These are phyloP conservation scores for Palloptera scutellata DNA, from an alignment of 2,888 invertebrate genomes.

Conservation along the genomic window DNA sequence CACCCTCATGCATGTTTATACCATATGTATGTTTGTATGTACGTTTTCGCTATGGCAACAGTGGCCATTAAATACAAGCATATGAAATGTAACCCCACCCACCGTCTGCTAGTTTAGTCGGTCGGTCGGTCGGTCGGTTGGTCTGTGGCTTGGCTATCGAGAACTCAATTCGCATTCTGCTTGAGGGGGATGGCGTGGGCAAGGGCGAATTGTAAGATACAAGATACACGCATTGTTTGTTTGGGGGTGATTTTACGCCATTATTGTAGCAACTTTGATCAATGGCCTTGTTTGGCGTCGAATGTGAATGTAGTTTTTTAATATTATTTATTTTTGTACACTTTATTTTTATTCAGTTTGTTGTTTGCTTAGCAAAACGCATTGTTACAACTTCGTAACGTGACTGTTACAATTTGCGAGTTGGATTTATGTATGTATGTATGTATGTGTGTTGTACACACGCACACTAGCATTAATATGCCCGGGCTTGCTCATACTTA, in stretches of 20 bases:
- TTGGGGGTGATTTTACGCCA: constrained; percentile 58
- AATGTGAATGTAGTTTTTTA: constrained; percentile 2
- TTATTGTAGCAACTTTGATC: constrained; percentile 60
- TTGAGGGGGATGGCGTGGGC: constrained; percentile 1
- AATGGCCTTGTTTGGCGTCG: constrained; percentile 51
- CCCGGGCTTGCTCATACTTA: too few relatives aligned
- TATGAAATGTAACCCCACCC: constrained; percentile 17
- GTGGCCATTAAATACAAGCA: constrained; percentile 46
- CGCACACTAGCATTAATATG: not conserved
- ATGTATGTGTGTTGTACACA: constrained; percentile 33
- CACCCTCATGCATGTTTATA: constrained; percentile 43
- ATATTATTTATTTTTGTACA: constrained; percentile 26
- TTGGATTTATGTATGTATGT: constrained; percentile 40
- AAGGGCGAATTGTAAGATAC: not conserved
- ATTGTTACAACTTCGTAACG: constrained; percentile 37
- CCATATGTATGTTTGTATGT: not conserved
- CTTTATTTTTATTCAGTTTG: constrained; percentile 49
- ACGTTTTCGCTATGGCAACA: constrained; percentile 52
- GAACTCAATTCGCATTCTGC: not conserved
- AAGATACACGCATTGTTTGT: constrained; percentile 22
- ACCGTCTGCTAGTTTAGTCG: not conserved
- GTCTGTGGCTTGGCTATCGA: constrained; percentile 15
- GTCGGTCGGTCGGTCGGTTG: constrained; percentile 8
- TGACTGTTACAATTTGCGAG: constrained; percentile 52
- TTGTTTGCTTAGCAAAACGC: constrained; percentile 41